phyloP scores from a whole-genome alignment of 2,797 vertebrate genomes.

The Octomys mimax region DNA sequence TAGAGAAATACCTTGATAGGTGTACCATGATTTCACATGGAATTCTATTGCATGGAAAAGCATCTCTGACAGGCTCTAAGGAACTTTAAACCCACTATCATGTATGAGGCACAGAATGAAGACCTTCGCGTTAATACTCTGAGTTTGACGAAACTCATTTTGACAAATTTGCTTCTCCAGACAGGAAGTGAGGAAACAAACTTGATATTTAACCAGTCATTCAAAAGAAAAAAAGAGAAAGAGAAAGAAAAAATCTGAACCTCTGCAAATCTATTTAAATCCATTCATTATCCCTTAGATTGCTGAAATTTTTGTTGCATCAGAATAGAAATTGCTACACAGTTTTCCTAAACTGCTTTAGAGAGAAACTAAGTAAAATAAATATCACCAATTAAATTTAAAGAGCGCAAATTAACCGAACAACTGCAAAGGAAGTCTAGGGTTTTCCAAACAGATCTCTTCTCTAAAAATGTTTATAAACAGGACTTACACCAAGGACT shows the following conservation, averaged over 20 bases:
- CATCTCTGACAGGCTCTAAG: not conserved
- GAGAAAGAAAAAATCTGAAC: not conserved
- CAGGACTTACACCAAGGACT: not conserved
- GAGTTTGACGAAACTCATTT: not conserved
- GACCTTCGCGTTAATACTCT: not conserved
- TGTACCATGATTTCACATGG: not conserved
- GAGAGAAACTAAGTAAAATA: conserved; percentile 46
- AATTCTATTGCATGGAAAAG: not conserved
- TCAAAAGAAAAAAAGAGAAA: not conserved
- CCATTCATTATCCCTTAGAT: conserved; percentile 48
- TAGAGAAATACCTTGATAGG: not conserved
- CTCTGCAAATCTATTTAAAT: conserved; percentile 33
- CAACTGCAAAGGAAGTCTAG: conserved; percentile 14
- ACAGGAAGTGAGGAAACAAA: conserved; percentile 5
- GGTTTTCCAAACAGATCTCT: not conserved
- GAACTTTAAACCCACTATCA: not conserved
- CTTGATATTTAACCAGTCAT: not conserved
- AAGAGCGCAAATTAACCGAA: not conserved
- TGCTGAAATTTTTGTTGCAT: conserved; percentile 34
- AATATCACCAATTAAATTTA: conserved; percentile 37
- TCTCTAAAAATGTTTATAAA: conserved; percentile 7
- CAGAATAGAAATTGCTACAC: not conserved
- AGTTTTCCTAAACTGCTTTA: conserved; percentile 44
- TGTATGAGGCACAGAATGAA: not conserved
- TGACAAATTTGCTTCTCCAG: not conserved